These are phyloP conservation scores for Eretmochelys imbricata DNA, from an alignment of 2,113 vertebrate species.

Conservation along the genomic window DNA sequence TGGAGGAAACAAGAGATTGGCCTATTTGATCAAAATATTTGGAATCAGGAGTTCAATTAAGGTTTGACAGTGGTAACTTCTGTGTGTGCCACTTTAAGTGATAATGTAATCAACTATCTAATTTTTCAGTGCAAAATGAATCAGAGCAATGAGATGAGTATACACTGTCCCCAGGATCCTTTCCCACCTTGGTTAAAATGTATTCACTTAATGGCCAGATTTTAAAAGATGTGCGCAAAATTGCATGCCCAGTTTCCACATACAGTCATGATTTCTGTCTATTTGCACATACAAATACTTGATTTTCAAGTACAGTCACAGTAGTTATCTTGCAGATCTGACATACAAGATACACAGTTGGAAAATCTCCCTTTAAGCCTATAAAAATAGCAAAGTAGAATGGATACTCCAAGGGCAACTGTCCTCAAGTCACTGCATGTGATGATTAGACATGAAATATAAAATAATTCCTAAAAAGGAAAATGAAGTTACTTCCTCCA, in stretches of 20 bases:
- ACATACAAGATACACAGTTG: neutral
- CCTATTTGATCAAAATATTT: conserved; percentile 63
- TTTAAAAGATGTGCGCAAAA: conserved; percentile 6
- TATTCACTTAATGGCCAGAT: neutral
- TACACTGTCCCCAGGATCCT: conserved; percentile 3
- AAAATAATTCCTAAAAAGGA: conserved; percentile 18
- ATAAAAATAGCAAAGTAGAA: neutral
- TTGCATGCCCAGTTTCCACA: neutral
- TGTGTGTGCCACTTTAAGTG: neutral
- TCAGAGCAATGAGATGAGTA: neutral
- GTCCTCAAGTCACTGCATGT: conserved; percentile 14
- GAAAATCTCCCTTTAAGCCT: conserved; percentile 31
- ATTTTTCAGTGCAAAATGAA: neutral
- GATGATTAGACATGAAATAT: conserved; percentile 58
- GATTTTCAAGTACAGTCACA: conserved; percentile 41
- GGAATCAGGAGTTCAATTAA: conserved; percentile 41
- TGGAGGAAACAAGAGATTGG: neutral
- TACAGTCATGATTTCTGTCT: neutral
- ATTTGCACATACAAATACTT: neutral
- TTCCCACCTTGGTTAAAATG: conserved; percentile 2
- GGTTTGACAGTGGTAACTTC: conserved; percentile 38
- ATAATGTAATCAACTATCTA: neutral
- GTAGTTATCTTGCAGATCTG: conserved; percentile 1
- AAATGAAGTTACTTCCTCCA: neutral
- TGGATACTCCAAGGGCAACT: neutral